These are phyloP conservation scores for Glandiceps talaboti DNA, from an alignment of 53 echinoderm and acorn worm species.

Conservation along the genomic window DNA sequence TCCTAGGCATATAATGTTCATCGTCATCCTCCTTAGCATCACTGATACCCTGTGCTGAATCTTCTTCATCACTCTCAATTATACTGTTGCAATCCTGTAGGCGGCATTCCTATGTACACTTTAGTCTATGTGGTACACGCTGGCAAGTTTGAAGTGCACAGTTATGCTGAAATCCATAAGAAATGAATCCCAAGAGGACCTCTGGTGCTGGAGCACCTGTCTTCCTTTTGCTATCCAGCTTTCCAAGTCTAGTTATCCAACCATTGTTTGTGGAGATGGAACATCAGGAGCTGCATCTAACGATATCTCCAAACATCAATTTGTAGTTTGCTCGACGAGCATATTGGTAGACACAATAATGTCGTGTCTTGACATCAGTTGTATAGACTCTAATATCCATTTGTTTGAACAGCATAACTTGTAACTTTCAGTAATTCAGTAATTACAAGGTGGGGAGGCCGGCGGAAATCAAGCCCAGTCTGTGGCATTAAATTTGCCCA, in stretches of 20 bases:
- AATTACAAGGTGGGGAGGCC: no score
- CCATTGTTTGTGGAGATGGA: not conserved
- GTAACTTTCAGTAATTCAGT: no score
- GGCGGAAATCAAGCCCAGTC: no score
- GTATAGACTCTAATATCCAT: constrained; percentile 18
- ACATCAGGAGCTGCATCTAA: not conserved
- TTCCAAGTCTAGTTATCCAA: not conserved
- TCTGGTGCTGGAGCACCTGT: constrained; percentile 32
- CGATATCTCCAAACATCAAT: not conserved
- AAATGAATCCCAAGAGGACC: constrained; percentile 21
- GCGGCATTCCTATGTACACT: constrained; percentile 24
- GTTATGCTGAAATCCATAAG: constrained; percentile 21
- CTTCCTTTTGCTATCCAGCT: constrained; percentile 10
- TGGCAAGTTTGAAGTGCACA: constrained; percentile 27
- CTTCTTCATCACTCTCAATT: constrained; percentile 2
- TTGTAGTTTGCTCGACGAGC: not conserved
- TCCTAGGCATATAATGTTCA: no score
- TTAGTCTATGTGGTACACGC: constrained; percentile 20
- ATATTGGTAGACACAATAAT: no score
- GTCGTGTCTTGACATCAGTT: constrained; percentile 26
- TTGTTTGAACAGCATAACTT: constrained; percentile 19
- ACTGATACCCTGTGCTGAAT: no score
- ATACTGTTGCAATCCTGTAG: constrained; percentile 23
- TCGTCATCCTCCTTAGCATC: no score
- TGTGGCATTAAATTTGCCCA: no score